These are phyloP conservation scores for Notodonta dromedarius DNA, from an alignment of 2,888 invertebrate genomes.

Conservation along the genomic window DNA sequence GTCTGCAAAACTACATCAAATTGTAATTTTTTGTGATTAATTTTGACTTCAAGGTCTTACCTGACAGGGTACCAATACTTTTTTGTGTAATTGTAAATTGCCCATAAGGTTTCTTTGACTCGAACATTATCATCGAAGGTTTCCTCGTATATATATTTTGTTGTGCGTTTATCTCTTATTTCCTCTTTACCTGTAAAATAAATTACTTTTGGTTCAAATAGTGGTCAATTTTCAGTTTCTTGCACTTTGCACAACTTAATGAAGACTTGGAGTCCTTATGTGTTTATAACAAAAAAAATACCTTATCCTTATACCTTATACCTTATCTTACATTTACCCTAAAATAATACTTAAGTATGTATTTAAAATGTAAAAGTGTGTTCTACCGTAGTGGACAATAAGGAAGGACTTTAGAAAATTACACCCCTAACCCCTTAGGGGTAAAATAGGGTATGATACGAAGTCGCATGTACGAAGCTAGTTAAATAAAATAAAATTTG, in stretches of 20 bases:
- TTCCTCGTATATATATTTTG: conserved; percentile 39
- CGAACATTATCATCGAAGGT: conserved; percentile 16
- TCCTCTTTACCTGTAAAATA: conserved; percentile 48
- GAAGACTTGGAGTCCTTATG: no score
- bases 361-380: no score
- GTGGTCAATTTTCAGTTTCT: not conserved
- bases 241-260: not conserved
- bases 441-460: no score
- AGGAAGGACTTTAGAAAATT: no score
- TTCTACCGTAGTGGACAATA: no score
- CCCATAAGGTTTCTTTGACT: conserved; percentile 53
- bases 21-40: not conserved
- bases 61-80: conserved; percentile 58
- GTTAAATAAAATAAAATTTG: not conserved
- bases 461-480: no score
- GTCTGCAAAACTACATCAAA: no score
- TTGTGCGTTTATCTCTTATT: conserved; percentile 42
- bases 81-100: conserved; percentile 33
- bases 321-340: no score
- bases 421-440: no score
- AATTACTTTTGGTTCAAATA: not conserved
- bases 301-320: no score
- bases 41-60: conserved; percentile 36
- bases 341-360: no score
- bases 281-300: no score